phyloP scores from a whole-genome alignment of 2,113 vertebrate species.

The Leiothrix lutea region DNA sequence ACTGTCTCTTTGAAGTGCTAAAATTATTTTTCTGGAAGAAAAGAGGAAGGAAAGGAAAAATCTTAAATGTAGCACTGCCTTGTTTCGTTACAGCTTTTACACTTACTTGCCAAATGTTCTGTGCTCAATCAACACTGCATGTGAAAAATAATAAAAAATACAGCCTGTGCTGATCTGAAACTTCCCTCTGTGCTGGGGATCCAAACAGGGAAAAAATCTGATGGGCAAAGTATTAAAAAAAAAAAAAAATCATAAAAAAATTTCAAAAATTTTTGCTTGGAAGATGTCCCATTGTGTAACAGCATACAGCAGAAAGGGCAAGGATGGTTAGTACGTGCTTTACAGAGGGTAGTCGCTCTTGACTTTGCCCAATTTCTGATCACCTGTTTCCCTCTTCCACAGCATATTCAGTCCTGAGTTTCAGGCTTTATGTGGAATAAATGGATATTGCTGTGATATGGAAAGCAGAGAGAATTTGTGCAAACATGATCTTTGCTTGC shows the following conservation, averaged over 20 bases:
- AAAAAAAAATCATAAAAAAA: background rate
- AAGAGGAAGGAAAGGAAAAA: background rate
- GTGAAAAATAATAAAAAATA: background rate
- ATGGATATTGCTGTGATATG: no score
- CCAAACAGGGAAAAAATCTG: background rate
- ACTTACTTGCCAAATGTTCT: background rate
- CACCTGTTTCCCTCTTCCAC: background rate
- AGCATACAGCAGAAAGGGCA: background rate
- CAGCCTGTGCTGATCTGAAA: background rate
- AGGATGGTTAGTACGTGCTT: rapidly evolving
- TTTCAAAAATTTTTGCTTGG: background rate
- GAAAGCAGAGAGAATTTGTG: background rate
- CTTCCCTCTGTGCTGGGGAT: background rate
- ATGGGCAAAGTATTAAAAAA: no score
- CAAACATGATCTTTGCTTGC: background rate
- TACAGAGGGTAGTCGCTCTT: rapidly evolving
- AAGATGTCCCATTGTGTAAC: background rate
- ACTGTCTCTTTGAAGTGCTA: background rate
- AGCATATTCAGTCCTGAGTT: background rate
- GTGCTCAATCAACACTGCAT: background rate
- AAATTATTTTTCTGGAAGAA: background rate
- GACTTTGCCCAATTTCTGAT: background rate
- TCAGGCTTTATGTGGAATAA: background rate
- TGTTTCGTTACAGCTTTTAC: background rate
- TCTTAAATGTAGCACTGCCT: background rate